phyloP scores from a whole-genome alignment of 2,888 invertebrate genomes.

The Lepeophtheirus nordmannii region DNA sequence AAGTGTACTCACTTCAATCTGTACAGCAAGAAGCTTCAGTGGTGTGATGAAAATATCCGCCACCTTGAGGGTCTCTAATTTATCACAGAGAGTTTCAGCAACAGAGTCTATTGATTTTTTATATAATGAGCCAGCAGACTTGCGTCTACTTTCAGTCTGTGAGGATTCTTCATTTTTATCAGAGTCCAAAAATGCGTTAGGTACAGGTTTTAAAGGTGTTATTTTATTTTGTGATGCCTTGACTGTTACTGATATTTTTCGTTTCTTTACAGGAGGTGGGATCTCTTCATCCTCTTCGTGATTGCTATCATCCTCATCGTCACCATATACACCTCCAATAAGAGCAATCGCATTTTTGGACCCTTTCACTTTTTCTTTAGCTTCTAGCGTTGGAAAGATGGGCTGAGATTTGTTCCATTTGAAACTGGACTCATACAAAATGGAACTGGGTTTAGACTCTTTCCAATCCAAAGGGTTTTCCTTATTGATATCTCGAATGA shows the following conservation, averaged over 20 bases:
- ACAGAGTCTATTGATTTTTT: slow-evolving; percentile 4
- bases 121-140: neutral
- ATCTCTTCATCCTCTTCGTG: slow-evolving; percentile 22
- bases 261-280: neutral
- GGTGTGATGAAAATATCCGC: slow-evolving; percentile 15
- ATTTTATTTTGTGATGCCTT: neutral
- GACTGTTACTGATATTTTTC: neutral
- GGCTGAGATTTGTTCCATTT: slow-evolving; percentile 6
- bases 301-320: slow-evolving; percentile 39
- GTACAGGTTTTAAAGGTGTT: neutral
- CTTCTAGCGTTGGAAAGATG: neutral
- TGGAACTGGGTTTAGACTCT: neutral
- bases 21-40: slow-evolving; percentile 17
- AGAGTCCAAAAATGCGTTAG: neutral
- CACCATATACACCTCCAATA: slow-evolving; percentile 41
- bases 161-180: neutral
- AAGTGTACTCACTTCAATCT: slow-evolving; percentile 8
- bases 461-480: slow-evolving; percentile 24
- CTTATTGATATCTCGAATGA: slow-evolving; percentile 15
- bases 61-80: slow-evolving; percentile 17
- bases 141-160: neutral
- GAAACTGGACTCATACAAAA: slow-evolving; percentile 1
- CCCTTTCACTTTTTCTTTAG: neutral
- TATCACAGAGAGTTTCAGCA: slow-evolving; percentile 13
- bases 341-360: slow-evolving; percentile 34